Percentiles rank a stretch among this genome's conserved stretches.
These are phyloP conservation scores for Synanceia verrucosa DNA, from an alignment of 2,797 vertebrate genomes.

Conservation along the genomic window DNA sequence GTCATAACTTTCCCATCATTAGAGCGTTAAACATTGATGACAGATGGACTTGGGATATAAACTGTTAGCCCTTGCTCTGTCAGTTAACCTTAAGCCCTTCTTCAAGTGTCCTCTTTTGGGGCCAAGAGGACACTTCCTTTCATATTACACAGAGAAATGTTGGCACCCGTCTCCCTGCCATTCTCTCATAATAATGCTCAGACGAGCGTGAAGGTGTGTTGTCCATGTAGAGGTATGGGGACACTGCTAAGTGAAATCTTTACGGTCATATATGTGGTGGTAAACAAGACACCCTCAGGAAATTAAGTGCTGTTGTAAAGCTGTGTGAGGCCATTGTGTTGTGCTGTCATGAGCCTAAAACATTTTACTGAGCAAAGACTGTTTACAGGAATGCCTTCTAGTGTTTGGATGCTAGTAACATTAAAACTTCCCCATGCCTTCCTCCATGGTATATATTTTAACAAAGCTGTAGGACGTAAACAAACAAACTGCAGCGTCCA, in stretches of 20 bases:
- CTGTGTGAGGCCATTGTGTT: conserved; percentile 41
- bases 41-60: conserved; percentile 42
- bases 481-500: conserved; percentile 34
- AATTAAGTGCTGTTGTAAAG: conserved; percentile 69
- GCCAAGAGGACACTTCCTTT: conserved; percentile 51
- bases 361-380: conserved; percentile 38
- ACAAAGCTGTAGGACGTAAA: conserved; percentile 42
- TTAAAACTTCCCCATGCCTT: conserved; percentile 35
- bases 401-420: conserved; percentile 38
- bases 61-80: conserved; percentile 31
- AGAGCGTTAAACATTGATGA: conserved; percentile 60
- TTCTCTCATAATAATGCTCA: conserved; percentile 3
- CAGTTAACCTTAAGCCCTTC: conserved; percentile 38
- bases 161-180: not conserved
- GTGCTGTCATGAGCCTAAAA: conserved; percentile 14
- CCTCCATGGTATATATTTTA: conserved; percentile 27
- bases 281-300: conserved; percentile 61
- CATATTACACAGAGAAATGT: conserved; percentile 21
- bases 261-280: conserved; percentile 51
- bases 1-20: conserved; percentile 78
- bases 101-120: conserved; percentile 36
- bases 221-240: conserved; percentile 21
- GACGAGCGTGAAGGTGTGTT: conserved; percentile 14
- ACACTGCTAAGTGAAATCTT: conserved; percentile 36
- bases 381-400: conserved; percentile 47